These are phyloP conservation scores for Diadegma fenestrale DNA, from an alignment of 2,888 invertebrate species.

Conservation along the genomic window DNA sequence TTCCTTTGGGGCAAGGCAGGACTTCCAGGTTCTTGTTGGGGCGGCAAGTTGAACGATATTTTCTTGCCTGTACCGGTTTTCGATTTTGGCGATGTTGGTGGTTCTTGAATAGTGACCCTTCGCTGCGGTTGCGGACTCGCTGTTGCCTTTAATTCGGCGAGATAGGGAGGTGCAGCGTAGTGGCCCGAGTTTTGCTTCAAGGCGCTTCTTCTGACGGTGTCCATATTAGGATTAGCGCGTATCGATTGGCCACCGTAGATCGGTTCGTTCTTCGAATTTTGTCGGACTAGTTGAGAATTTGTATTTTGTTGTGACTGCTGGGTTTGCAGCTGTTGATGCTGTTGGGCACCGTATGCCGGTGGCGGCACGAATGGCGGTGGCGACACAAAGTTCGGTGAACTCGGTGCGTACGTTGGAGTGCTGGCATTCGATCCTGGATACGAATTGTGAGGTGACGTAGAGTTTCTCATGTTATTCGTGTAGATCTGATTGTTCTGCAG, in stretches of 20 bases:
- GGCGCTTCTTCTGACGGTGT: slow-evolving; percentile 82
- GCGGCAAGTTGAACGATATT: slow-evolving; percentile 88
- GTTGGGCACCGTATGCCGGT: slow-evolving; percentile 80
- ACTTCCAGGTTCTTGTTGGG: slow-evolving; percentile 85
- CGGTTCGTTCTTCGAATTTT: slow-evolving; percentile 79
- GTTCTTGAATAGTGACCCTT: slow-evolving; percentile 89
- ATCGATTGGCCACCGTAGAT: slow-evolving; percentile 77
- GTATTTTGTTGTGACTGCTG: slow-evolving; percentile 52
- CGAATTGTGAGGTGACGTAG: slow-evolving; percentile 79
- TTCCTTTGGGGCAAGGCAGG: slow-evolving; percentile 88
- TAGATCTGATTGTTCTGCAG: slow-evolving; percentile 77
- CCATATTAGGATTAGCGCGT: slow-evolving; percentile 81
- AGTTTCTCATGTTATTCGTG: slow-evolving; percentile 75
- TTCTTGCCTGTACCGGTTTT: slow-evolving; percentile 88
- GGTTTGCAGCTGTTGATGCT: slow-evolving; percentile 58
- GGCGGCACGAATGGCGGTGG: slow-evolving; percentile 74
- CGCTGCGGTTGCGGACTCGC: slow-evolving; percentile 86
- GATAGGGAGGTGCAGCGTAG: slow-evolving; percentile 85
- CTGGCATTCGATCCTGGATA: slow-evolving; percentile 80
- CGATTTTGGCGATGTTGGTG: slow-evolving; percentile 85
- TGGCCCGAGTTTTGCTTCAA: slow-evolving; percentile 80
- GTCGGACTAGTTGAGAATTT: slow-evolving; percentile 75
- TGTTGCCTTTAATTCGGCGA: slow-evolving; percentile 87
- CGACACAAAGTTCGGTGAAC: slow-evolving; percentile 78
- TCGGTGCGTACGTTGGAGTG: slow-evolving; percentile 80